These are phyloP conservation scores for Cyprinodon variegatus DNA, from an alignment of 2,113 vertebrate genomes.

Conservation along the genomic window DNA sequence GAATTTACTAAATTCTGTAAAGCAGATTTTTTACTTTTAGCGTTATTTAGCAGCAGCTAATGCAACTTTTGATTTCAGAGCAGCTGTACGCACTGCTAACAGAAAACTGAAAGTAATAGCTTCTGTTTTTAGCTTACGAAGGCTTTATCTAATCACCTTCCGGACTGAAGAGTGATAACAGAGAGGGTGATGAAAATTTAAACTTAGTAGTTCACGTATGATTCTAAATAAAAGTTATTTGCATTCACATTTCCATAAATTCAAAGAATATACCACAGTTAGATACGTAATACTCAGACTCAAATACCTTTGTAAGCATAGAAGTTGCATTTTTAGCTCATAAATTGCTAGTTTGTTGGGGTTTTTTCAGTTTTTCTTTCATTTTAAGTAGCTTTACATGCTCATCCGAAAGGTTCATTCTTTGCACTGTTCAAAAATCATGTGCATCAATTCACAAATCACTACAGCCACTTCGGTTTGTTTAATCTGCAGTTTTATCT, in stretches of 20 bases:
- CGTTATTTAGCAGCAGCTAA: neutral
- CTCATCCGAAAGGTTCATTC: constrained; percentile 1
- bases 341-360: too few species aligned
- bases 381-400: neutral
- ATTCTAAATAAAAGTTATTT: too few species aligned
- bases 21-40: neutral
- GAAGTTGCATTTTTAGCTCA: too few species aligned
- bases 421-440: neutral
- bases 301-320: too few species aligned
- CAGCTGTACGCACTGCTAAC: neutral
- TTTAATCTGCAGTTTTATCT: constrained; percentile 5
- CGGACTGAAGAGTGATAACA: constrained; percentile 2
- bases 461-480: neutral
- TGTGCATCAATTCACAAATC: neutral
- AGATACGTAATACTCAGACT: too few species aligned
- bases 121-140: constrained; percentile 16
- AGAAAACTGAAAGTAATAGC: neutral
- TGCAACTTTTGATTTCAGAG: neutral
- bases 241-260: too few species aligned
- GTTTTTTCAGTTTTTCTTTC: too few species aligned
- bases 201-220: neutral
- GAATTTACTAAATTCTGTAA: neutral
- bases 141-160: neutral
- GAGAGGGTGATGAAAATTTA: neutral
- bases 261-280: too few species aligned